Percentiles rank a stretch among this genome's conserved stretches.
These are phyloP conservation scores for Protonibea diacanthus DNA, from an alignment of 2,797 vertebrate genomes.

Conservation along the genomic window DNA sequence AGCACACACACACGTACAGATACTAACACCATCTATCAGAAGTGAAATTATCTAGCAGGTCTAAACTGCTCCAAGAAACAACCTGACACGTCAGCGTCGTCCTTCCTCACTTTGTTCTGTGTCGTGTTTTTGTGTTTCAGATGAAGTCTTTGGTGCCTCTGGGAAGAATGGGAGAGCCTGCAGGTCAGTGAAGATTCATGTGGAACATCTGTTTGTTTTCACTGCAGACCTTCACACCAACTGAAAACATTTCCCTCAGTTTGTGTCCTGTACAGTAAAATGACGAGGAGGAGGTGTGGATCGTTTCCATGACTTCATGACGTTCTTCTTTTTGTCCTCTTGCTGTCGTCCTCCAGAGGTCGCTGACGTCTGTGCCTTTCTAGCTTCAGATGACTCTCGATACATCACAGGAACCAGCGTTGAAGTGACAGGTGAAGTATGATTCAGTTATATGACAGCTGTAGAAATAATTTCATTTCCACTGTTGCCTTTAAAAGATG, in stretches of 20 bases:
- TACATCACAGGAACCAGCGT: constrained; percentile 92
- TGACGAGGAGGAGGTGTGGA: background rate
- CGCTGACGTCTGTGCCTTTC: constrained; percentile 90
- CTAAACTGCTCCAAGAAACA: background rate
- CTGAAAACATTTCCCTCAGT: background rate
- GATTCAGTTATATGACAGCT: background rate
- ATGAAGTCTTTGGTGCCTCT: constrained; percentile 85
- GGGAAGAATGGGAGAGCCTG: constrained; percentile 87
- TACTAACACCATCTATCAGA: background rate
- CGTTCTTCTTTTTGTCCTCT: constrained; percentile 2
- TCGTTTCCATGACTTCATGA: background rate
- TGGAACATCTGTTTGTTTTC: background rate
- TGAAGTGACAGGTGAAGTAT: constrained; percentile 88
- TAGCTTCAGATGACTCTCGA: constrained; percentile 91
- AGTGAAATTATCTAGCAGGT: too few species aligned
- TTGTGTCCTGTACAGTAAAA: background rate
- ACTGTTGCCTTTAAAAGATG: background rate
- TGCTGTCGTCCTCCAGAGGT: constrained; percentile 82
- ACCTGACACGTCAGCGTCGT: background rate
- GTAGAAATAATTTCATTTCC: background rate
- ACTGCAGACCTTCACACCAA: background rate
- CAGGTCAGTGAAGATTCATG: constrained; percentile 77
- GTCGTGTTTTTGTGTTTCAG: constrained; percentile 71
- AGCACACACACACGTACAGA: background rate
- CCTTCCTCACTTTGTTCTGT: too few species aligned